phyloP scores from a whole-genome alignment of 2,888 invertebrate genomes.

The Gandaritis pyraliata region DNA sequence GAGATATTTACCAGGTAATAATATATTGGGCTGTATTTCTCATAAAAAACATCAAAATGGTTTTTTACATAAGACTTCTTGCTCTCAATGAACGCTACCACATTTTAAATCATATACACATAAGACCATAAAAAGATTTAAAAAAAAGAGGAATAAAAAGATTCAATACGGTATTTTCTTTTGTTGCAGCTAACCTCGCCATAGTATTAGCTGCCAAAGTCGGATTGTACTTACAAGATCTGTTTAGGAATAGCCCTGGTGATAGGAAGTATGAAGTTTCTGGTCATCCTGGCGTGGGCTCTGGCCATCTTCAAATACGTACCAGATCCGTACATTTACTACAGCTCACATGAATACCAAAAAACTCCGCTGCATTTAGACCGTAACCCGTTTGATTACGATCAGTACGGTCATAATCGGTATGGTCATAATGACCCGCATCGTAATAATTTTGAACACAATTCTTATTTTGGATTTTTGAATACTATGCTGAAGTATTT shows the following conservation, averaged over 20 bases:
- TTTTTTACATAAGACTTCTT: too few relatives aligned
- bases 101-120: too few relatives aligned
- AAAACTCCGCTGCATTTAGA: slow-evolving; percentile 35
- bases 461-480: slow-evolving; percentile 23
- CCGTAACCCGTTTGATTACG: slow-evolving; percentile 36
- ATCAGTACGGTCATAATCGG: slow-evolving; percentile 23
- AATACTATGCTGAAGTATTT: slow-evolving; percentile 32
- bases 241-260: slow-evolving; percentile 64
- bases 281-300: slow-evolving; percentile 70
- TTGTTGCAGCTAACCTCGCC: slow-evolving; percentile 76
- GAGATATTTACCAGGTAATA: too few relatives aligned
- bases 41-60: too few relatives aligned
- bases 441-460: neutral
- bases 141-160: too few relatives aligned
- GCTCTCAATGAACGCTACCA: too few relatives aligned
- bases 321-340: slow-evolving; percentile 64
- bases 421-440: neutral
- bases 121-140: too few relatives aligned
- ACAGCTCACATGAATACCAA: slow-evolving; percentile 44
- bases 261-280: slow-evolving; percentile 61
- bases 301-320: slow-evolving; percentile 65
- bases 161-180: slow-evolving; percentile 45
- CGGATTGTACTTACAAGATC: slow-evolving; percentile 72
- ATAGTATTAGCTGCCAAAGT: slow-evolving; percentile 69
- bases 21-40: too few relatives aligned